Evolutionary conservation across 2,888 invertebrate species (phyloP), one percentile per base, ranked within the genome.

Genomic region (Pardosa pseudoannulata): DNA sequence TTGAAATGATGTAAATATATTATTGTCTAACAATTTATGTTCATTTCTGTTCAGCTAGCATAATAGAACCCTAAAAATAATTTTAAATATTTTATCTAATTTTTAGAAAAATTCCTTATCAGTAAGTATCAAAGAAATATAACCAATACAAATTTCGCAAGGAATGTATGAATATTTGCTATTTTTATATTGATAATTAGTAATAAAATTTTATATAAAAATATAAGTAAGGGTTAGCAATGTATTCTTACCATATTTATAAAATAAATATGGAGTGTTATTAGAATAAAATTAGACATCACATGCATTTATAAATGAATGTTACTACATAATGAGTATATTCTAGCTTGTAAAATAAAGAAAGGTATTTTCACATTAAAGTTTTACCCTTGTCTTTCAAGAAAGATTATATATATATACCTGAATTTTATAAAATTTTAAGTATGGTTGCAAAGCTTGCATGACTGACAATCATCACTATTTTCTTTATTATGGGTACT

Each of bases 161-260:
- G 41, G 2, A 46, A 13, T 46, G 41, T 46, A n/a, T 9, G 23
- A 23, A 56, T 56, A 56, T 23, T 56, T 2, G 23, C 56, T 56
- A 56, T 56, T 56, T 56, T 56, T 56, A 56, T 56, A 56, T 56
- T 19, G 56, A 56, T 23, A 0, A 23, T 23, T 56, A 56, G 56
- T 23, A 5, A 46, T 56, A 16, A 56, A 56, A 56, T 56, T 56
- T 56, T 56, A 56, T 56, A 56, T 23, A 23, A 56, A 56, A 56
- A 56, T 36, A 36, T n/a, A 5, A 11, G 16, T 6, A 46, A 46
- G 1, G 5, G 16, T 23, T 56, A 56, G 56, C 56, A 56, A 56
- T 56, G 23, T 56, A 56, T 56, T 56, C 46, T 46, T 46, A 56
- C 23, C 56, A 19, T 56, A 23, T 56, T 56, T 56, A 23, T 56